Percentiles rank a stretch among this genome's conserved stretches.
phyloP scores from a whole-genome alignment of 2,888 invertebrate genomes.

The Himalopsyche japonica region DNA sequence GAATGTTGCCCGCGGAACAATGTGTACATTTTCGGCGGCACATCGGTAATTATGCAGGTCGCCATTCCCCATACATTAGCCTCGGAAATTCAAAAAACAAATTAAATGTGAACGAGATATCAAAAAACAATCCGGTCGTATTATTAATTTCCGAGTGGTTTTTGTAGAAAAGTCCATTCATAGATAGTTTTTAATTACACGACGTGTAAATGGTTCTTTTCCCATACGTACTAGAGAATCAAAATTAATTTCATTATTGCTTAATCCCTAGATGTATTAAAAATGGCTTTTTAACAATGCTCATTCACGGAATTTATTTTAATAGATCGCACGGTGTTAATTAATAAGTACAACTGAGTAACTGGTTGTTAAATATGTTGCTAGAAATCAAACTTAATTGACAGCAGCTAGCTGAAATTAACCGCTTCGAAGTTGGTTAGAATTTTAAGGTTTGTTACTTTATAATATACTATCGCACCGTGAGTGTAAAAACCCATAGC shows the following conservation, averaged over 20 bases:
- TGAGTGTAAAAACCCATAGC: too few relatives aligned
- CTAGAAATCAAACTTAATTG: too few relatives aligned
- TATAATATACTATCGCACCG: too few relatives aligned
- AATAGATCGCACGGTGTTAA: not conserved
- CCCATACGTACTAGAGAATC: not conserved
- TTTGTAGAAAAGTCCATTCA: not conserved
- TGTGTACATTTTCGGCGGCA: slow-evolving; percentile 22
- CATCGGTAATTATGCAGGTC: slow-evolving; percentile 29
- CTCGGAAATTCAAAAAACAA: not conserved
- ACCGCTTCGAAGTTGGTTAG: too few relatives aligned
- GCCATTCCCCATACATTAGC: not conserved
- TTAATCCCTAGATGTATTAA: not conserved
- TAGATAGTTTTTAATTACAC: not conserved
- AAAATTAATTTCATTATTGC: not conserved
- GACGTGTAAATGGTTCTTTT: not conserved
- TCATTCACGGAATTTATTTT: not conserved
- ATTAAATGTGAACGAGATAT: not conserved
- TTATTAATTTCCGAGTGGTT: not conserved
- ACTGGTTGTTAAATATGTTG: too few relatives aligned
- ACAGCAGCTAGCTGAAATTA: too few relatives aligned
- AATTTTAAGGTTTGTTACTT: too few relatives aligned
- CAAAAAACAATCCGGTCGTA: not conserved
- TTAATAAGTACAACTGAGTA: too few relatives aligned
- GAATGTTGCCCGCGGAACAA: slow-evolving; percentile 33
- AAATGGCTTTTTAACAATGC: not conserved